Evolutionary conservation across 2,888 invertebrate genomes (phyloP).

Genomic region (Macrosiphum euphorbiae): DNA sequence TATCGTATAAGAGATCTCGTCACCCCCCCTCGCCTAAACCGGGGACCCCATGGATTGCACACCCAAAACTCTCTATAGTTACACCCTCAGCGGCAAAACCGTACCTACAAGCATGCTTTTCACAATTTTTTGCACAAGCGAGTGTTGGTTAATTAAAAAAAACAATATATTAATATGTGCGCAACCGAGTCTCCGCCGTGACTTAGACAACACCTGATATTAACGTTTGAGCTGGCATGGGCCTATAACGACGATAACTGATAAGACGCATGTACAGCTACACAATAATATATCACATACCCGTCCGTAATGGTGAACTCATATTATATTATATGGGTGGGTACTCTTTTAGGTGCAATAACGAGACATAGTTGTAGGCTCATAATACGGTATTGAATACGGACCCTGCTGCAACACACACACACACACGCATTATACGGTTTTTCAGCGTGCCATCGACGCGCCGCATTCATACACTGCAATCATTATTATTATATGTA

Average conservation of each 20-base stretch:
- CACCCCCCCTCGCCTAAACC: too few relatives aligned
- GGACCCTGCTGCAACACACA: not conserved
- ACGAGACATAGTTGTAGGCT: not conserved
- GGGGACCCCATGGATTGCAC: too few relatives aligned
- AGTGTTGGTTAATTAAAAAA: too few relatives aligned
- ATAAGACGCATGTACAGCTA: not conserved
- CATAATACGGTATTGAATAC: not conserved
- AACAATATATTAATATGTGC: too few relatives aligned
- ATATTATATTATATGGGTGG: too few relatives aligned
- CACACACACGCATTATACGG: not conserved
- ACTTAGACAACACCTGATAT: not conserved
- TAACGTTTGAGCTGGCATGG: not conserved
- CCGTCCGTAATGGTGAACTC: not conserved
- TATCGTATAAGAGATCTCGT: too few relatives aligned
- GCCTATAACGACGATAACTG: not conserved
- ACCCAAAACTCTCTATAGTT: too few relatives aligned
- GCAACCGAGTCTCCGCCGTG: not conserved
- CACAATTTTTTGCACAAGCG: too few relatives aligned
- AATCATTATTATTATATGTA: not conserved
- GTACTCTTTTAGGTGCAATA: not conserved
- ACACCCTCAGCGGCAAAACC: too few relatives aligned
- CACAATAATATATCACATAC: not conserved
- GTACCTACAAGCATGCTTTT: too few relatives aligned
- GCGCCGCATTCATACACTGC: not conserved
- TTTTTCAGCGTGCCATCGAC: not conserved